Evolutionary conservation across 2,888 invertebrate genomes (phyloP).

Genomic region (Saturnia japonica): DNA sequence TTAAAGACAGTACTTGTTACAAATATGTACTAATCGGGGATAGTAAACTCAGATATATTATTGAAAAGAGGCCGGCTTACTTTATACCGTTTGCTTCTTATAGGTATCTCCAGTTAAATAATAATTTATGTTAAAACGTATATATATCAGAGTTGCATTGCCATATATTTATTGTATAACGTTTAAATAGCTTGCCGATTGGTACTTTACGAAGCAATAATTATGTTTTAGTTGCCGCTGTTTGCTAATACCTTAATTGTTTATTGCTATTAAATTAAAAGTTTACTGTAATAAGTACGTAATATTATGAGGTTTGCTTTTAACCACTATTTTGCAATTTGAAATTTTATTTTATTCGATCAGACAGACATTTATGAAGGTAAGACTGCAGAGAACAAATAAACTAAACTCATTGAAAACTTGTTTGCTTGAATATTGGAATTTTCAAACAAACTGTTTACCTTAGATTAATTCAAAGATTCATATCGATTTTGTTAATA

Average conservation of each 20-base stretch:
- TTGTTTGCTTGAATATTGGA: not conserved
- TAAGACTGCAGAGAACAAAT: not conserved
- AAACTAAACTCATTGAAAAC: conserved; percentile 1
- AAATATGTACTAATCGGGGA: too few relatives aligned
- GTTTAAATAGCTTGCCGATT: conserved; percentile 8
- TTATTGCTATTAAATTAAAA: not conserved
- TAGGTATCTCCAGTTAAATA: conserved; percentile 23
- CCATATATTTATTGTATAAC: conserved; percentile 8
- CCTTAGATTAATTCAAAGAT: not conserved
- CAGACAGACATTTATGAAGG: not conserved
- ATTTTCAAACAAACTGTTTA: not conserved
- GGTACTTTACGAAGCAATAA: conserved; percentile 2
- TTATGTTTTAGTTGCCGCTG: not conserved
- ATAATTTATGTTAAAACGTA: conserved; percentile 11
- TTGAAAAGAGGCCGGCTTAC: too few relatives aligned
- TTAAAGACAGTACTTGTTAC: too few relatives aligned
- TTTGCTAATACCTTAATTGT: not conserved
- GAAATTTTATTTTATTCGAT: conserved; percentile 10
- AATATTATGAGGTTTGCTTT: not conserved
- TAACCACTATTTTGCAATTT: not conserved
- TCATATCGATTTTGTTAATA: not conserved
- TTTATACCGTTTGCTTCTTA: conserved; percentile 33
- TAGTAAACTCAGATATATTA: too few relatives aligned
- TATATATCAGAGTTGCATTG: conserved; percentile 7
- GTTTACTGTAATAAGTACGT: not conserved